Evolutionary conservation across 1,140 invertebrate genomes (phyloP), one percentile per base, ranked within the genome.

Genomic region (Leucophenga varia): DNA sequence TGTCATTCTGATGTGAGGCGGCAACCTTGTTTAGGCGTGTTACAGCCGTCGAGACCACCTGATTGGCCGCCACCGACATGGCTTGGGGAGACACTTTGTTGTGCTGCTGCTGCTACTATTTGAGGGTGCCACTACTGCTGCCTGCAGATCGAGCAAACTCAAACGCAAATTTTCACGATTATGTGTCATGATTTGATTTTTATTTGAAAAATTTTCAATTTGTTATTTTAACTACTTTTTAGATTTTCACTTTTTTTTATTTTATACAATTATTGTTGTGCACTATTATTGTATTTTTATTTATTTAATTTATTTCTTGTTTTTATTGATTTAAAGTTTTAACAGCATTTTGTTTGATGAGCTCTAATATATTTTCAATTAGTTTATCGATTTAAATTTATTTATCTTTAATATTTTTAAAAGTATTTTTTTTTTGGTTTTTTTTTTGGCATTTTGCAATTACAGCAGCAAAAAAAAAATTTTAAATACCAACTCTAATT

Each of bases 161-260:
- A 73, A 49, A 2, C 70, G 71, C 43, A 73, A 54, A 64, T 74
- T 73, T 52, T 73, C 70, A 38, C 70, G 70, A 59, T 73, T 73
- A 40, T 70, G 61, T 48, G 64, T 63, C 70, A 73, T 72, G 32
- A 14, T 40, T 40, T 43, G 17, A 30, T 42, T 28, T 42, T 31
- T 20, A 17, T 20, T 21, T 17, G 7, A 30, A 6, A 31, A 31
- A 30, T 34, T 8, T 14, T 43, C 12, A 10, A 34, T 12, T 43
- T 22, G 22, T 44, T 35, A n/a, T 34, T 35, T 22, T 20, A 12
- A 16, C 35, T 25, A 21, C 20, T 22, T 35, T 36, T 25, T 22
- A 42, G 12, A 19, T 4, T 35, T 44, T 20, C 12, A n/a, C 19
- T 44, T 45, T 45, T 35, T 9, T n/a, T 40, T 51, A n/a, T 31